A percentile compares a stretch with the other conserved stretches of the same genome.
Conservation (phyloP, 1,140 invertebrate genomes). For the Dinoponera quadriceps region DNA sequence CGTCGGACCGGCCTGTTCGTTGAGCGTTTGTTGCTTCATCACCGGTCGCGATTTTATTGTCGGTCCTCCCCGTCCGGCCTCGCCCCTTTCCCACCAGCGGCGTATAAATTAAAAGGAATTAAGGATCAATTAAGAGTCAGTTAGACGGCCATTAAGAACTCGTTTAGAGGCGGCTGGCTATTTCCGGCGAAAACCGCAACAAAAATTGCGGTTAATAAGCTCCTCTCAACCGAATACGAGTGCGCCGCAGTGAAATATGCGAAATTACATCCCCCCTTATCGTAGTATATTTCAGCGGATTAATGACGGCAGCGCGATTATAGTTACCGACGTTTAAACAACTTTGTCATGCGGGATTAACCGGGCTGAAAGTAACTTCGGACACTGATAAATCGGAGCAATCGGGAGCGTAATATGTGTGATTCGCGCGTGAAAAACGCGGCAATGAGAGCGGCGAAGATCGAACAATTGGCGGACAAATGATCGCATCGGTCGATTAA, state of each 20-base stretch:
- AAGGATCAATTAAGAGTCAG: slow-evolving; percentile 55
- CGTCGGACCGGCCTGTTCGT: background rate
- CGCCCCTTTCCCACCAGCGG: no score
- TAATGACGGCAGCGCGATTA: slow-evolving; percentile 48
- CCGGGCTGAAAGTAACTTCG: slow-evolving; percentile 40
- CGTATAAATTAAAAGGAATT: slow-evolving; percentile 56
- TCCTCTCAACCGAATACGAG: background rate
- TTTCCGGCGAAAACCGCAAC: slow-evolving; percentile 29
- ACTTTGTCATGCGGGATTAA: slow-evolving; percentile 56
- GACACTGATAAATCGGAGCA: slow-evolving; percentile 53
- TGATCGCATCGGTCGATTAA: background rate
- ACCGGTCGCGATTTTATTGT: slow-evolving; percentile 52
- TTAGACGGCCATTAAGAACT: slow-evolving; percentile 56
- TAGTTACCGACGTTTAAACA: slow-evolving; percentile 55
- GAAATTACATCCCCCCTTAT: slow-evolving; percentile 34
- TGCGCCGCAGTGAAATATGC: slow-evolving; percentile 15
- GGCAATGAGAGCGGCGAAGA: background rate
- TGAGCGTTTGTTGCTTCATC: slow-evolving; percentile 44
- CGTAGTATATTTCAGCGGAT: slow-evolving; percentile 41
- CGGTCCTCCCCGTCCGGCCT: background rate
- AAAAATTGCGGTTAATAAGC: slow-evolving; percentile 46
- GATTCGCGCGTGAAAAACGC: slow-evolving; percentile 28
- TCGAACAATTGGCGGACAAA: background rate
- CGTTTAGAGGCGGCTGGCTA: slow-evolving; percentile 29
- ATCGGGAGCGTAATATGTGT: slow-evolving; percentile 22